Percentiles rank a stretch among this genome's conserved stretches.
phyloP scores from a whole-genome alignment of 2,888 invertebrate genomes.

The Branchinecta sandiegonensis region DNA sequence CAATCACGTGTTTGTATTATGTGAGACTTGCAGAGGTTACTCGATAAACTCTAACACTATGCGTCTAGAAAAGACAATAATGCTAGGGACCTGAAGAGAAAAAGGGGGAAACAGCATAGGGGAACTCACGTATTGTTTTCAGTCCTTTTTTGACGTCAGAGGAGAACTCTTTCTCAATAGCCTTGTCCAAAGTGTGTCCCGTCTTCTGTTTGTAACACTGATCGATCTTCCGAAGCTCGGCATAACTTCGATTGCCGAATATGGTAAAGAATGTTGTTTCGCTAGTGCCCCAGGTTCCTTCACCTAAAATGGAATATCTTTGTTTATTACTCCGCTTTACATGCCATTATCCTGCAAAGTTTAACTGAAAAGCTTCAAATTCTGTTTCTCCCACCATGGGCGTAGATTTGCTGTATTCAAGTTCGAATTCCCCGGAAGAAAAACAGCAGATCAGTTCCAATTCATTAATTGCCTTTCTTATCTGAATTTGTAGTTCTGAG shows the following conservation, averaged over 20 bases:
- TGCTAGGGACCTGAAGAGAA: not conserved
- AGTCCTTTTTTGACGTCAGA: conserved; percentile 69
- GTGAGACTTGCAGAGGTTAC: no score
- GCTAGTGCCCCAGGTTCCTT: conserved; percentile 67
- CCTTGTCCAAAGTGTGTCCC: conserved; percentile 61
- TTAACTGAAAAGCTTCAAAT: no score
- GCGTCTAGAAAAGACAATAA: not conserved
- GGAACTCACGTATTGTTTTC: conserved; percentile 57
- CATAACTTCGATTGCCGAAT: conserved; percentile 69
- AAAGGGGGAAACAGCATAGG: not conserved
- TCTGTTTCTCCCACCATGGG: no score
- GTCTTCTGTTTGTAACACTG: conserved; percentile 65
- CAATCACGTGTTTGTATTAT: no score
- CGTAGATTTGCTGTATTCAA: no score
- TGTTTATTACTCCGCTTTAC: no score
- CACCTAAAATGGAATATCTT: conserved; percentile 35
- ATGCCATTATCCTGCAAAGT: no score
- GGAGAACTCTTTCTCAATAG: conserved; percentile 67
- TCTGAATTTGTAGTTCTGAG: no score
- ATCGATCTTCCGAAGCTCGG: conserved; percentile 68
- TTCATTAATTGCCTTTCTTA: no score
- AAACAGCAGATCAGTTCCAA: no score
- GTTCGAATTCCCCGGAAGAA: no score
- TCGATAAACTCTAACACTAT: no score
- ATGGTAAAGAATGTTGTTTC: conserved; percentile 72